Conservation (phyloP, 2,797 vertebrate genomes). For the Paratrypauchen microcephalus region DNA sequence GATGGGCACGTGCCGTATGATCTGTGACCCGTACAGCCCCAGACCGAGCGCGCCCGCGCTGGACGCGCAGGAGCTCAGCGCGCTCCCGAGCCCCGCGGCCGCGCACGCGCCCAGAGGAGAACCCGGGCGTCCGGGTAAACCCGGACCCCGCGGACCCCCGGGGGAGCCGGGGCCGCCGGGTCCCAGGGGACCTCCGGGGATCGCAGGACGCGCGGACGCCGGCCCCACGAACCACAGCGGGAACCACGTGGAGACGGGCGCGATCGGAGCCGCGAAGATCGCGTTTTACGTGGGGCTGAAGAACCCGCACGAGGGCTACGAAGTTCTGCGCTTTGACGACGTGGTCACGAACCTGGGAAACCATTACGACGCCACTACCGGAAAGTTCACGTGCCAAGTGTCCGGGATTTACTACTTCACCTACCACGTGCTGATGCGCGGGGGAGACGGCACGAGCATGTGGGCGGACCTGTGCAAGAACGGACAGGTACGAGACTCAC, state of each 20-base stretch:
- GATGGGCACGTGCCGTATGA: constrained; percentile 93
- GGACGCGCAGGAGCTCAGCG: constrained; percentile 87
- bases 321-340: constrained; percentile 91
- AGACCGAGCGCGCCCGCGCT: constrained; percentile 79
- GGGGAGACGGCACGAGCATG: constrained; percentile 94
- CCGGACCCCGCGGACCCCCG: constrained; percentile 83
- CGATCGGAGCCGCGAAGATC: constrained; percentile 80
- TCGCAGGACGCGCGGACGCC: constrained; percentile 68
- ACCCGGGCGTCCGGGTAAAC: constrained; percentile 84
- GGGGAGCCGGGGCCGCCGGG: constrained; percentile 87
- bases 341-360: constrained; percentile 92
- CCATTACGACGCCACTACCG: constrained; percentile 86
- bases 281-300: constrained; percentile 93
- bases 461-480: constrained; percentile 96
- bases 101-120: constrained; percentile 86
- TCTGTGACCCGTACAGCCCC: constrained; percentile 87
- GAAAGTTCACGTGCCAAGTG: constrained; percentile 92
- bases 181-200: constrained; percentile 84
- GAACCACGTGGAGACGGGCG: constrained; percentile 69
- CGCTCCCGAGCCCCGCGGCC: constrained; percentile 79
- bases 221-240: constrained; percentile 69
- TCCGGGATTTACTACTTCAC: constrained; percentile 93
- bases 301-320: constrained; percentile 92
- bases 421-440: constrained; percentile 91
- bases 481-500: constrained; percentile 91